Base-by-base conservation (phyloP, 2,797 vertebrate species). In the Phrynocephalus guinanensis region DNA sequence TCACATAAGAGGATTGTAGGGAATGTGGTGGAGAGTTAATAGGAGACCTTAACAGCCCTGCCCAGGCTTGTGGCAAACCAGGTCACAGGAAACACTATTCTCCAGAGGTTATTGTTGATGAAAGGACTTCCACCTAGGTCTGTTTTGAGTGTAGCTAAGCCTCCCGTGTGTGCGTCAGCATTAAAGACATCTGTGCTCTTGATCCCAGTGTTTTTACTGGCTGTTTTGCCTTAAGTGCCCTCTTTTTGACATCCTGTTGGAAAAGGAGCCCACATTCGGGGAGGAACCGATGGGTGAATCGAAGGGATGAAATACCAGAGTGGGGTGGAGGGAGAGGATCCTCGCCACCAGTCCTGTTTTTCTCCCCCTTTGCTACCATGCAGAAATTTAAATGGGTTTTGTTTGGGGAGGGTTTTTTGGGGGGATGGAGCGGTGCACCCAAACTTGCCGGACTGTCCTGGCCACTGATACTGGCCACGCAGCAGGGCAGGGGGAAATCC, bases 171-270 rank as follows among this genome's bases (percentile, higher is more conserved):
- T n/a, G 16, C 76, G 22, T 0, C 1, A 75, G 38, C 5, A 2
- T 87, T 88, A 77, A 89, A 78, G 84, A 88, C 9, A 75, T 38
- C 85, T 90, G 22, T 86, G 52, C 70, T 91, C 38, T 83, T 77
- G 16, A 68, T 91, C 6, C 24, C 76, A 83, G 48, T 8, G 11
- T n/a, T 93, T 91, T 84, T 72, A 0, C 63, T 50, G 79, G 13
- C 82, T 91, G 18, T 0, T 90, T 0, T 0, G 8, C 85, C 15
- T 0, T 11, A 82, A 72, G 18, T 70, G 18, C 87, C 38, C 73
- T 86, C 52, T 80, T 92, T 44, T 67, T 91, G 84, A 90, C 83
- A 78, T 87, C 86, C 70, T 48, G 0, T 33, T 82, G 77, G 77
- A 86, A 88, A 70, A 76, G 16, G 60, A 63, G 60, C 60, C 60